Evolutionary conservation across 2,797 vertebrate genomes (phyloP).

Genomic region (Nothura maculosa): DNA sequence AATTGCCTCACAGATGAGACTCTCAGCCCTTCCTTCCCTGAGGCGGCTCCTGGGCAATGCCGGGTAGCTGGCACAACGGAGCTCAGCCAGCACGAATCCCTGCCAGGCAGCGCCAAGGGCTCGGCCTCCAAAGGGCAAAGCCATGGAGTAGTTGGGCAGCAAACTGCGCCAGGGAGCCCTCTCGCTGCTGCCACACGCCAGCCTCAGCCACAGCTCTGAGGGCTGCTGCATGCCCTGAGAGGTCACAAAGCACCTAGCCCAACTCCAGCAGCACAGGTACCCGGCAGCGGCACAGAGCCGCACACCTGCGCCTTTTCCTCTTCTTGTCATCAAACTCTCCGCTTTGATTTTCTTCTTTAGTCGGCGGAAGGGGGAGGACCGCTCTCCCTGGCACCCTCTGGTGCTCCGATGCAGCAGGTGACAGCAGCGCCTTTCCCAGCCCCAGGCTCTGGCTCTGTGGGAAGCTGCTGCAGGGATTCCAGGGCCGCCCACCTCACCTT

Average conservation of each 20-base stretch:
- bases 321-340: not conserved
- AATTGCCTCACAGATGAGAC: not conserved
- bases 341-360: not conserved
- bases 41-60: fast-evolving
- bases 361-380: not conserved
- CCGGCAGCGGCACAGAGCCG: not conserved
- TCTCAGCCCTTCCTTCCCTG: not conserved
- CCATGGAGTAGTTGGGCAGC: fast-evolving
- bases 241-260: not conserved
- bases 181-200: not conserved
- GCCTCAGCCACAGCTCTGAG: not conserved
- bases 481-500: too few species aligned
- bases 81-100: not conserved
- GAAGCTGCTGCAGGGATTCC: not conserved
- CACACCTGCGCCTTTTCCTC: not conserved
- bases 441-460: not conserved
- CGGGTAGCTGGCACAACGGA: too few species aligned
- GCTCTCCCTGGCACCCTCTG: not conserved
- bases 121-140: not conserved
- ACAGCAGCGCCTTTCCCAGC: not conserved
- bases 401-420: not conserved
- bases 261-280: not conserved
- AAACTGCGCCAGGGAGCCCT: fast-evolving
- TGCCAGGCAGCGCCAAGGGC: fast-evolving
- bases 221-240: fast-evolving